phyloP scores from a whole-genome alignment of 2,797 vertebrate species.

The Sebastes kiyomatsui region DNA sequence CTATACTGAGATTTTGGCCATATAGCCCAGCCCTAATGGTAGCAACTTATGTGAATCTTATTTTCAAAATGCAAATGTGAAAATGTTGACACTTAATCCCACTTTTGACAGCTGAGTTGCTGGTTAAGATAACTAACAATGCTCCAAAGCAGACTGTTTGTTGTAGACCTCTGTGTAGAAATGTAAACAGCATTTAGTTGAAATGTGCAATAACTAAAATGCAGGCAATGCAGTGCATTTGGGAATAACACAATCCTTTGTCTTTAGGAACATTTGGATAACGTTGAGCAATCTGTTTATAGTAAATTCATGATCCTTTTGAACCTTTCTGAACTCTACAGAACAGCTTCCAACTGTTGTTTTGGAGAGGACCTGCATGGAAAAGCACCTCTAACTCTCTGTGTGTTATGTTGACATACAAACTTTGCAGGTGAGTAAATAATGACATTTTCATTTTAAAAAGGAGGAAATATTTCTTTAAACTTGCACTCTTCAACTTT shows the following conservation, averaged over 20 bases:
- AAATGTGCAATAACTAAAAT: neutral
- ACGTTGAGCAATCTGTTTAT: neutral
- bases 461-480: too few relatives aligned
- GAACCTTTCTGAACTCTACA: neutral
- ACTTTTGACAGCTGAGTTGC: neutral
- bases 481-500: neutral
- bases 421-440: constrained; percentile 1
- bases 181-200: neutral
- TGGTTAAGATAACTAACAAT: neutral
- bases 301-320: neutral
- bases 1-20: too few relatives aligned
- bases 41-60: neutral
- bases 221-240: neutral
- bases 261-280: neutral
- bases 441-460: neutral
- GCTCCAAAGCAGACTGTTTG: neutral
- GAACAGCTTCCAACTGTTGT: neutral
- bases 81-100: neutral
- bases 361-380: neutral
- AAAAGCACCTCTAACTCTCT: neutral
- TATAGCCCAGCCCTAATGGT: too few relatives aligned
- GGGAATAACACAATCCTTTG: neutral
- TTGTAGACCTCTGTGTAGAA: neutral
- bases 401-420: neutral
- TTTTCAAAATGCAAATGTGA: neutral